Conservation (phyloP, 2,797 vertebrate species). For the Pseudochirops cupreus region DNA sequence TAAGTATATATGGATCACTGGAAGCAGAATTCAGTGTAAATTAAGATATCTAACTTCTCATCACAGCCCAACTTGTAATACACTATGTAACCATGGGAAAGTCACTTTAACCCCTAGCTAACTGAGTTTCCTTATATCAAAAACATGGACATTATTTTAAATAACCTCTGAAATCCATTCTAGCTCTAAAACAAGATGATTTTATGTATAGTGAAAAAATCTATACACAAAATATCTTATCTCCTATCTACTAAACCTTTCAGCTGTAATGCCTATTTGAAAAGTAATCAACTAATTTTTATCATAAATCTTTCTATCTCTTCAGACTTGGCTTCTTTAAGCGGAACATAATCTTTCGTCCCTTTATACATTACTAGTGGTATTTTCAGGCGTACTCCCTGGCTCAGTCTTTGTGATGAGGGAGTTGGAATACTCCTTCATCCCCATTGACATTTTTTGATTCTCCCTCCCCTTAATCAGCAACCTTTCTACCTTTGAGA, state of each 20-base stretch:
- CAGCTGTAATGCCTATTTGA: neutral
- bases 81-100: neutral
- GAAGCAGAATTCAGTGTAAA: neutral
- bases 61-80: neutral
- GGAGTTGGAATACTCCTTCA: neutral
- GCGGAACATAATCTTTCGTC: neutral
- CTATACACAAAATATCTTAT: neutral
- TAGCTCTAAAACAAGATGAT: neutral
- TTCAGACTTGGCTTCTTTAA: neutral
- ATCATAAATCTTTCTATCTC: neutral
- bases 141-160: neutral
- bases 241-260: neutral
- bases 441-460: neutral
- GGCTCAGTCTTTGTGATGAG: neutral
- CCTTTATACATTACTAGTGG: neutral
- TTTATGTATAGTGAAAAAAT: neutral
- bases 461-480: neutral
- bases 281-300: neutral
- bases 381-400: neutral
- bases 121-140: neutral
- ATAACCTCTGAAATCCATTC: neutral
- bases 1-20: neutral
- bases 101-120: no score
- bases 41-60: neutral
- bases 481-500: neutral